Evolutionary conservation across 1,140 invertebrate species (phyloP).

Genomic region (Drosophila kohkoa): DNA sequence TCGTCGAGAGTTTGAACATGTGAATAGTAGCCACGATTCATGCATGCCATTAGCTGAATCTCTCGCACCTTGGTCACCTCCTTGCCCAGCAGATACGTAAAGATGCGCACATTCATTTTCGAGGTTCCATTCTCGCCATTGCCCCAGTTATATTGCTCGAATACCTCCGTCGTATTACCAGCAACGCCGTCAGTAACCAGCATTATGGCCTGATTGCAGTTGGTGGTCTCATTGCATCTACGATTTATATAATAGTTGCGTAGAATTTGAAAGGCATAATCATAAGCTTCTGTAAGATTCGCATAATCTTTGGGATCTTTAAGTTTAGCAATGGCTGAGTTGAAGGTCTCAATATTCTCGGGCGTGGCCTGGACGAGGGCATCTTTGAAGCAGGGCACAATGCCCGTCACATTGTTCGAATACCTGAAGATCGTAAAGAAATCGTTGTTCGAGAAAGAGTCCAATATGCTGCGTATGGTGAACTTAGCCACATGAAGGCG

Average conservation of each 20-base stretch:
- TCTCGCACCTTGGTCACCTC: constrained; percentile 97
- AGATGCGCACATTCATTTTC: constrained; percentile 94
- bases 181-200: constrained; percentile 99
- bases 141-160: constrained; percentile 93
- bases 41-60: constrained; percentile 97
- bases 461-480: constrained; percentile 94
- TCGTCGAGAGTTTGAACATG: constrained; percentile 97
- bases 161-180: constrained; percentile 94
- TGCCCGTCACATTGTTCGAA: constrained; percentile 87
- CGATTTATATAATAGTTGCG: constrained; percentile 87
- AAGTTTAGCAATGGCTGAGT: constrained; percentile 88
- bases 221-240: constrained; percentile 86
- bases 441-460: constrained; percentile 99
- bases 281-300: constrained; percentile 94
- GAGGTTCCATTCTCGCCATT: constrained; percentile 86
- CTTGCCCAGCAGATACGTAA: constrained; percentile 98
- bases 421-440: constrained; percentile 97
- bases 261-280: constrained; percentile 93
- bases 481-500: constrained; percentile 88
- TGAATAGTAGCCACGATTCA: constrained; percentile 96
- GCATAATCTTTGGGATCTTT: constrained; percentile 91
- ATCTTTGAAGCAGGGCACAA: constrained; percentile 93
- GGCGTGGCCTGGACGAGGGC: constrained; percentile 96
- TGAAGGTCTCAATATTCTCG: constrained; percentile 94
- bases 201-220: constrained; percentile 99